A percentile compares a stretch with the other conserved stretches of the same genome.
These are phyloP conservation scores for Tiliacea aurago DNA, from an alignment of 2,888 invertebrate species.

Conservation along the genomic window DNA sequence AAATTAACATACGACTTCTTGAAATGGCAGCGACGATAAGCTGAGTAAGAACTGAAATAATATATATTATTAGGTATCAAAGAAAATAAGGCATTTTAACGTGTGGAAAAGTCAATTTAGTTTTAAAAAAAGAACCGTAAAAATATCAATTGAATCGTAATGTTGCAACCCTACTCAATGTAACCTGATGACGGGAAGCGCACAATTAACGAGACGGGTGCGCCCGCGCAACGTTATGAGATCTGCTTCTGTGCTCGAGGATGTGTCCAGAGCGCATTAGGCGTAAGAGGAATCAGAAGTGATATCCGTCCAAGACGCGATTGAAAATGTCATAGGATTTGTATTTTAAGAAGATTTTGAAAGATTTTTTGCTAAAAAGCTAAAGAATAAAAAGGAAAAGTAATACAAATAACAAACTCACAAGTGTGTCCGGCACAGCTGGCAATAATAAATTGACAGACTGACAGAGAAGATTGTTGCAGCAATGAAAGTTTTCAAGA, in stretches of 20 bases:
- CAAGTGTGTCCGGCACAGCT: no score
- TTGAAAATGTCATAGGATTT: constrained; percentile 13
- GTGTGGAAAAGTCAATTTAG: no score
- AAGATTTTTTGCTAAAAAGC: neutral
- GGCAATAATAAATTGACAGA: no score
- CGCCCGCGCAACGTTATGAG: constrained; percentile 60
- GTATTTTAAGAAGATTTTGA: neutral
- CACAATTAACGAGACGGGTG: constrained; percentile 72
- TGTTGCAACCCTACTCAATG: constrained; percentile 58
- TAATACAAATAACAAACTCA: neutral
- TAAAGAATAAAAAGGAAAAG: neutral
- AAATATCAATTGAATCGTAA: neutral
- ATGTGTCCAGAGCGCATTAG: constrained; percentile 54
- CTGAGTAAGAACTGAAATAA: no score
- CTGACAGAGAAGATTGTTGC: no score
- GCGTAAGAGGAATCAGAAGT: constrained; percentile 39
- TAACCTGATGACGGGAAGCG: constrained; percentile 75
- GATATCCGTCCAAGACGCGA: constrained; percentile 46
- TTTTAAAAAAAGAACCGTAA: neutral
- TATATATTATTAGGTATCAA: no score
- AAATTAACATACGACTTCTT: no score
- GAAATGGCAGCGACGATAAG: no score
- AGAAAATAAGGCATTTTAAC: no score
- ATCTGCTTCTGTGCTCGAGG: constrained; percentile 60
- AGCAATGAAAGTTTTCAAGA: no score